Percentiles rank a stretch among this genome's conserved stretches.
These are phyloP conservation scores for Brotula barbata DNA, from an alignment of 2,797 vertebrate species.

Conservation along the genomic window DNA sequence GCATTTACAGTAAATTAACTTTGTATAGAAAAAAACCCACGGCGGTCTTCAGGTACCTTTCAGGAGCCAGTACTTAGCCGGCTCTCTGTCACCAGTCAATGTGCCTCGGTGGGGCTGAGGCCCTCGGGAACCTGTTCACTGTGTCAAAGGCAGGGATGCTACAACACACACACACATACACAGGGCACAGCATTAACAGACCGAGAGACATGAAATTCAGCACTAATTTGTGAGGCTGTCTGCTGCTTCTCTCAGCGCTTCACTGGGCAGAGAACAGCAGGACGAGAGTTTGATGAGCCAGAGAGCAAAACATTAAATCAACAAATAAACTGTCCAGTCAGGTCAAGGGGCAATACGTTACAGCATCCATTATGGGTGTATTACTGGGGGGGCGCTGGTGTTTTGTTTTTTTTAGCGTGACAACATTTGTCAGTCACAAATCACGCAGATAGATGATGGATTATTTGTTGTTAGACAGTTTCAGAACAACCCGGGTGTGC, in stretches of 20 bases:
- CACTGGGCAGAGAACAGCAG: constrained; percentile 13
- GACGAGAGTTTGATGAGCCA: constrained; percentile 13
- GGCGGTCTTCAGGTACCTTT: constrained; percentile 74
- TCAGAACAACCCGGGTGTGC: too few species aligned
- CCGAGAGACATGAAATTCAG: not conserved
- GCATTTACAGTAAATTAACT: not conserved
- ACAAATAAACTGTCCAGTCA: accelerated
- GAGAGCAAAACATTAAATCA: constrained; percentile 54
- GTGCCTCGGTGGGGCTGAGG: constrained; percentile 79
- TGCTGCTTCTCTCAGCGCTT: constrained; percentile 8
- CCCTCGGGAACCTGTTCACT: constrained; percentile 81
- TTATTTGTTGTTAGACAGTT: too few species aligned
- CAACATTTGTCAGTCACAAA: too few species aligned
- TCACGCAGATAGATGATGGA: too few species aligned
- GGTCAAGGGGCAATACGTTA: constrained; percentile 21
- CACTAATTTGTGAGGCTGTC: constrained; percentile 1
- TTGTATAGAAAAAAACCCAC: not conserved
- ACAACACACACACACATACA: constrained; percentile 36
- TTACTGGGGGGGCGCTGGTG: too few species aligned
- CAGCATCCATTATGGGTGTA: not conserved
- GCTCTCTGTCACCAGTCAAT: constrained; percentile 81
- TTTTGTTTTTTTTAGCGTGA: too few species aligned
- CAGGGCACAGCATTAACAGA: constrained; percentile 35
- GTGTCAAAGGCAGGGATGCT: constrained; percentile 81
- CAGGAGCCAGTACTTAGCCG: constrained; percentile 58